These are phyloP conservation scores for Glaucopsyche alexis DNA, from an alignment of 2,888 invertebrate genomes.

Conservation along the genomic window DNA sequence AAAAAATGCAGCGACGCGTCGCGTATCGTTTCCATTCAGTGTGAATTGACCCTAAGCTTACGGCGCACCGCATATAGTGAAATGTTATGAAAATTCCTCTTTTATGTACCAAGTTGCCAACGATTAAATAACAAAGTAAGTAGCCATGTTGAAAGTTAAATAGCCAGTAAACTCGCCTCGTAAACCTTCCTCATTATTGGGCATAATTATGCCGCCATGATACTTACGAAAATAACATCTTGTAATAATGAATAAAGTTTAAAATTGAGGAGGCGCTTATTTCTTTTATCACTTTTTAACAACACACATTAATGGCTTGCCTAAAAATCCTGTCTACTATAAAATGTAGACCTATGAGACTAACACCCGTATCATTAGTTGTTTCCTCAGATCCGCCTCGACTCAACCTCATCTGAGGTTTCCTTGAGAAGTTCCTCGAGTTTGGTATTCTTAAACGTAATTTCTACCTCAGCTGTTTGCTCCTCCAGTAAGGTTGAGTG, in stretches of 20 bases:
- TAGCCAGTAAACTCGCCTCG: not conserved
- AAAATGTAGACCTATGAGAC: too few species aligned
- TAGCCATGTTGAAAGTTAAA: not conserved
- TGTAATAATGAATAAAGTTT: not conserved
- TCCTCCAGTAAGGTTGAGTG: too few species aligned
- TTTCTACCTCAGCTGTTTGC: too few species aligned
- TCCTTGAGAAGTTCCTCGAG: too few species aligned
- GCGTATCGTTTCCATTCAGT: too few species aligned
- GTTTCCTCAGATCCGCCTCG: too few species aligned
- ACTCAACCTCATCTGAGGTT: too few species aligned
- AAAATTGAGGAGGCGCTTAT: not conserved
- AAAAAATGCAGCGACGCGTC: too few species aligned
- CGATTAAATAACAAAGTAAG: slow-evolving; percentile 17
- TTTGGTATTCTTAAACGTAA: too few species aligned
- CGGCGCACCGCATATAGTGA: slow-evolving; percentile 6
- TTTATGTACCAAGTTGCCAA: not conserved
- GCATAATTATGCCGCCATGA: not conserved
- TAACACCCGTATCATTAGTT: too few species aligned
- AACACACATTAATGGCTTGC: too few species aligned
- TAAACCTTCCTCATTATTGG: slow-evolving; percentile 7
- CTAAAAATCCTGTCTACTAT: too few species aligned
- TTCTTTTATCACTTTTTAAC: not conserved
- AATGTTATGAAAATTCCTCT: slow-evolving; percentile 16
- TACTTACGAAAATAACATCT: not conserved
- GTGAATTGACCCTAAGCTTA: not conserved